Conservation (phyloP, 2,113 vertebrate species). For the Sinocyclocheilus anophthalmus region DNA sequence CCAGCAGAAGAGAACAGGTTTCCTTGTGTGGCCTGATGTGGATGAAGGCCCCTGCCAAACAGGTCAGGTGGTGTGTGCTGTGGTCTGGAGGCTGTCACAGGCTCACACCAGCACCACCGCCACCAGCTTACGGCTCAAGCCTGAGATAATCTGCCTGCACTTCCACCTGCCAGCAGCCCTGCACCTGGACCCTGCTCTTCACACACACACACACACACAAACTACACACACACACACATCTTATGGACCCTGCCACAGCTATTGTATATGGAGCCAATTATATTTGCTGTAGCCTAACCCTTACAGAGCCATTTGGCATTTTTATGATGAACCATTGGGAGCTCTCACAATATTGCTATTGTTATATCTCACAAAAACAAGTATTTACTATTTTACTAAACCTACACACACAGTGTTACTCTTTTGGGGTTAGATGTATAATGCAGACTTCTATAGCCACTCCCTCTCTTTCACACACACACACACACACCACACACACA, state of each 20-base stretch:
- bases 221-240: constrained; percentile 54
- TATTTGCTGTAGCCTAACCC: background rate
- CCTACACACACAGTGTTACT: constrained; percentile 13
- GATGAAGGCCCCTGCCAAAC: constrained; percentile 68
- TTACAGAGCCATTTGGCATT: background rate
- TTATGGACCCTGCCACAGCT: background rate
- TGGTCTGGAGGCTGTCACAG: constrained; percentile 76
- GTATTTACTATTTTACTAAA: background rate
- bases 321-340: background rate
- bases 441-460: background rate
- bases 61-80: constrained; percentile 76
- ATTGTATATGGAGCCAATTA: background rate
- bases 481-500: too few relatives aligned
- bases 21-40: constrained; percentile 49
- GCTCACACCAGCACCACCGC: constrained; percentile 78
- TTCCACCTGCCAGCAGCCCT: constrained; percentile 65
- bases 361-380: background rate
- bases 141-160: constrained; percentile 73
- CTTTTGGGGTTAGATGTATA: background rate
- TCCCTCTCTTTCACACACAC: too few relatives aligned
- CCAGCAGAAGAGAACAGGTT: background rate
- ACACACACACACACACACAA: constrained; percentile 64
- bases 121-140: constrained; percentile 84
- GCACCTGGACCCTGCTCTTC: background rate
- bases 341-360: background rate